phyloP scores from a whole-genome alignment of 2,113 vertebrate species.

The Euleptes europaea region DNA sequence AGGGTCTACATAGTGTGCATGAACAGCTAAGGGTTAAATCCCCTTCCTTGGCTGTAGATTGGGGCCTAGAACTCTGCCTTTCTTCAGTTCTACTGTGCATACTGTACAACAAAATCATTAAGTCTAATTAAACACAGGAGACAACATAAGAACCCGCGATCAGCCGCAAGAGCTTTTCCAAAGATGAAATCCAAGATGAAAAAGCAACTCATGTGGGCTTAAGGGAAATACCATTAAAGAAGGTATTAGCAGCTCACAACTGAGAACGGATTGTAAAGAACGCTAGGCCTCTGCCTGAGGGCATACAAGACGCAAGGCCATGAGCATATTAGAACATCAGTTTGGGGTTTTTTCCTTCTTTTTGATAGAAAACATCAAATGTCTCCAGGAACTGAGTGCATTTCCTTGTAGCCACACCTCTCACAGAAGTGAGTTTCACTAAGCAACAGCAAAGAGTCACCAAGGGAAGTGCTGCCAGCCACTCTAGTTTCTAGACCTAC shows the following conservation, averaged over 20 bases:
- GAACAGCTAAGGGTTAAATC: background rate
- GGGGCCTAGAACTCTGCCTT: background rate
- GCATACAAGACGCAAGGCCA: background rate
- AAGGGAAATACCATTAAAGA: slow-evolving; percentile 8
- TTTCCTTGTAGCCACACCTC: background rate
- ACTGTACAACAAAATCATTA: background rate
- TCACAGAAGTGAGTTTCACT: background rate
- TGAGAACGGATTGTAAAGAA: background rate
- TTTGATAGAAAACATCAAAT: background rate
- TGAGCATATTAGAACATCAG: background rate
- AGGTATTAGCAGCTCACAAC: background rate
- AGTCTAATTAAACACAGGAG: slow-evolving; percentile 13
- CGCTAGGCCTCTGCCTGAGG: background rate
- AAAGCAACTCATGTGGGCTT: background rate
- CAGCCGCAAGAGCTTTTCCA: background rate
- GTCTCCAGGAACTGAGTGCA: background rate
- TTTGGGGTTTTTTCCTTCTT: background rate
- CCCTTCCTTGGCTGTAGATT: background rate
- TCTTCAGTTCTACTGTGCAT: background rate
- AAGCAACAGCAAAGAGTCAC: background rate
- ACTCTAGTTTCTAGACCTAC: background rate
- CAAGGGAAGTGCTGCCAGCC: background rate
- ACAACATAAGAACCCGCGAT: background rate
- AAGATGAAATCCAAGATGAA: slow-evolving; percentile 17
- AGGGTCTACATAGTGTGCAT: background rate